Conservation (phyloP, 2,113 vertebrate genomes). For the Dromaius novaehollandiae region DNA sequence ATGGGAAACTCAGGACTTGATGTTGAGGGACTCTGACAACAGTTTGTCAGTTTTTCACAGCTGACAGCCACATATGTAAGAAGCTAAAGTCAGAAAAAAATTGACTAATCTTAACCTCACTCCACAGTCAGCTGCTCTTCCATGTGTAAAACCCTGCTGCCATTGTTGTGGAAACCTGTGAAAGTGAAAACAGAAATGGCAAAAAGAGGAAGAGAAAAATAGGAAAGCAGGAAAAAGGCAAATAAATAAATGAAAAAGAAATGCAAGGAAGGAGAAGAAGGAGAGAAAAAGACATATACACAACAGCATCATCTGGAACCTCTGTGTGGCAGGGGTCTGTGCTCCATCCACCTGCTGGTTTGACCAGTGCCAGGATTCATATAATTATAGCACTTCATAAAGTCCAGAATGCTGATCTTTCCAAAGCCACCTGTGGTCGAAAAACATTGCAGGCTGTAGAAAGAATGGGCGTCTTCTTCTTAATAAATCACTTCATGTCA, state of each 20-base stretch:
- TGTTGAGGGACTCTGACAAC: background rate
- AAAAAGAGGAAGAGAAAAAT: background rate
- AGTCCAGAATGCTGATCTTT: background rate
- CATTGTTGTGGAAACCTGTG: background rate
- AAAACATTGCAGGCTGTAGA: background rate
- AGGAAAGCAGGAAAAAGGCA: background rate
- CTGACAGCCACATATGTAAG: constrained; percentile 7
- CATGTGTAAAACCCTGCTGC: background rate
- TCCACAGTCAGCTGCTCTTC: constrained; percentile 14
- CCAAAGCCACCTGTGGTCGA: background rate
- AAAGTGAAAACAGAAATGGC: background rate
- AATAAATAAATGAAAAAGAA: background rate
- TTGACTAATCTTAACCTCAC: background rate
- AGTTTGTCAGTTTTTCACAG: background rate
- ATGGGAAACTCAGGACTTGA: background rate
- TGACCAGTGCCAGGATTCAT: background rate
- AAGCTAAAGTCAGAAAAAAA: constrained; percentile 15
- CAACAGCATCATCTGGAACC: background rate
- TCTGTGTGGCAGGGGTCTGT: background rate
- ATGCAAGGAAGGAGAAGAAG: background rate
- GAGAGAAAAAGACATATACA: background rate
- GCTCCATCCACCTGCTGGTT: background rate
- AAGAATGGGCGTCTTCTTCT: background rate
- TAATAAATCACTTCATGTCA: background rate
- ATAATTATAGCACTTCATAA: background rate